Evolutionary conservation across 2,888 invertebrate species (phyloP), one percentile per base, ranked within the genome.

Genomic region (Brachyopa scutellaris): DNA sequence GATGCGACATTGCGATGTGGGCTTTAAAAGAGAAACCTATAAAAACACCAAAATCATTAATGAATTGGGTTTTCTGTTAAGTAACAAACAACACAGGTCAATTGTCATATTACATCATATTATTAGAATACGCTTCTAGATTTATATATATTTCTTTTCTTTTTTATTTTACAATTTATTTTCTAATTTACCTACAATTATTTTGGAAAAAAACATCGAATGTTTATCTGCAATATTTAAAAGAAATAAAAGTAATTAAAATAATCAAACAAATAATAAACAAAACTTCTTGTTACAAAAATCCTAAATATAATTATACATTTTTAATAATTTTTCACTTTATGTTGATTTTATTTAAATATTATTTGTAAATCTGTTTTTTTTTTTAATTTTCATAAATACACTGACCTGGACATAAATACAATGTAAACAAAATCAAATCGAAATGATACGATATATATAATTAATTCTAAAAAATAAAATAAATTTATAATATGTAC

Each of bases 181-280:
- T 31, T 26, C 26, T 67, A 76, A 80, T 80, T 76, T 80, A n/a
- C n/a, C n/a, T n/a, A 80, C 80, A 80, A 64, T 29, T 66, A 72
- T 62, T 76, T 80, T 80, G 62, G 69, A 45, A 76, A 49, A 59
- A 76, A 51, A 59, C n/a, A 64, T 64, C 61, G n/a, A 61, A 62
- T 57, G 33, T 49, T 55, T 33, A 23, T 38, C 23, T 61, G 64
- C 45, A 73, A 33, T 40, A 38, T 38, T 17, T 21, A n/a, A 13
- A 49, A 42, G 9, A 26, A 31, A 31, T 21, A 31, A 51, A 72
- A 51, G 11, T n/a, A 38, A 47, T 7, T 13, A 21, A 40, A 11
- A 11, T 1, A 11, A 66, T 70, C 38, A 45, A 40, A 61, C 21
- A 70, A 70, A 45, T 42, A 42, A 33, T n/a, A 8, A 36, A 67